Evolutionary conservation across 2,797 vertebrate genomes (phyloP).

Genomic region (Phalanger gymnotis): DNA sequence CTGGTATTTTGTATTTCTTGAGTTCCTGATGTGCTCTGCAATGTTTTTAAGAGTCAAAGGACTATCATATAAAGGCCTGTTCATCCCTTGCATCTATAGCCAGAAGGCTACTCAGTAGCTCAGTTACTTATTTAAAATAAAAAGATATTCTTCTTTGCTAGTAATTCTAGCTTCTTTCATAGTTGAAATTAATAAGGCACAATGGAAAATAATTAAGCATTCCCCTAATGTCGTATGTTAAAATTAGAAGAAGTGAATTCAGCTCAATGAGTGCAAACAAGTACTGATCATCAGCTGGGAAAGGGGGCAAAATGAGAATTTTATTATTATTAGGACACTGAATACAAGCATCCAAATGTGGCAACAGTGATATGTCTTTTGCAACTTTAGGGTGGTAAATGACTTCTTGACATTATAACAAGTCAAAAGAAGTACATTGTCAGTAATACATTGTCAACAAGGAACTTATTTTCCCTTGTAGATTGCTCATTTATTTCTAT

Average conservation of each 20-base stretch:
- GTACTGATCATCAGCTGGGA: slow-evolving; percentile 10
- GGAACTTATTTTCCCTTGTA: slow-evolving; percentile 4
- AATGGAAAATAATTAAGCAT: not conserved
- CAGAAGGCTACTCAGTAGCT: slow-evolving; percentile 1
- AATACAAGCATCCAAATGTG: slow-evolving; percentile 18
- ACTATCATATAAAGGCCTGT: not conserved
- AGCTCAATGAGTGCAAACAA: slow-evolving; percentile 10
- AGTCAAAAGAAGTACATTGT: not conserved
- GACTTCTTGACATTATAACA: not conserved
- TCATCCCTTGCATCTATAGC: not conserved
- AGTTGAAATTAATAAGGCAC: not conserved
- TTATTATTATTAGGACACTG: not conserved
- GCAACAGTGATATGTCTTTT: slow-evolving; percentile 10
- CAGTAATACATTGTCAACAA: not conserved
- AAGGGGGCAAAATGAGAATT: slow-evolving; percentile 27
- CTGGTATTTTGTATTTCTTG: not conserved
- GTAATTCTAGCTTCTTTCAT: slow-evolving; percentile 24
- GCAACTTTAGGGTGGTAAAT: slow-evolving; percentile 28
- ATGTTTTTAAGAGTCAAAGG: not conserved
- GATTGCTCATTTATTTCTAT: not conserved
- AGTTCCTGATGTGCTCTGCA: not conserved
- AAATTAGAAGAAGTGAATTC: slow-evolving; percentile 19
- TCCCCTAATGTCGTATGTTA: not conserved
- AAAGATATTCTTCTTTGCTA: not conserved
- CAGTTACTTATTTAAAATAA: not conserved